Conservation (phyloP, 2,113 vertebrate species). For the Plecotus auritus region DNA sequence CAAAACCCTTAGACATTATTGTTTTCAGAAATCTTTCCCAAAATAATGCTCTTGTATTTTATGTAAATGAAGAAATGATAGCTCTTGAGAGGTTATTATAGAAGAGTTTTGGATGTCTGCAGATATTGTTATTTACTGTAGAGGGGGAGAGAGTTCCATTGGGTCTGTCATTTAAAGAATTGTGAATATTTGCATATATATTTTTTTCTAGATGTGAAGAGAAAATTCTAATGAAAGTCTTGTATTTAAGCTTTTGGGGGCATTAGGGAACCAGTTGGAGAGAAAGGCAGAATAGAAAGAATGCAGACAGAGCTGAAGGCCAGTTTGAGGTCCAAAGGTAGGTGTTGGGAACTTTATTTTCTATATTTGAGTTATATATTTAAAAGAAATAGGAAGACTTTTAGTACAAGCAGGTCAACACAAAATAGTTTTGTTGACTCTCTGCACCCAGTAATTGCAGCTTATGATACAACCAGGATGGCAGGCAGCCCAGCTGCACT, state of each 20-base stretch:
- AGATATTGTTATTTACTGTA: not conserved
- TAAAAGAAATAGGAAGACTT: not conserved
- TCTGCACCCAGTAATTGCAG: not conserved
- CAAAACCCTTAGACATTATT: not conserved
- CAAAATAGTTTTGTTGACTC: constrained; percentile 30
- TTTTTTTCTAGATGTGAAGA: not conserved
- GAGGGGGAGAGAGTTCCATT: not conserved
- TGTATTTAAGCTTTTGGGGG: not conserved
- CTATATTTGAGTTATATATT: not conserved
- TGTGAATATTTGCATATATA: not conserved
- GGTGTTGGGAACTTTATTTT: not conserved
- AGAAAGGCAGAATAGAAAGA: not conserved
- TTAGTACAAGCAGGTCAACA: not conserved
- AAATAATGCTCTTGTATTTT: not conserved
- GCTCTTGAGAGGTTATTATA: not conserved
- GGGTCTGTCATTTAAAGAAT: not conserved
- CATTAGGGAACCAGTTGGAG: not conserved
- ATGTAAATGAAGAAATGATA: not conserved
- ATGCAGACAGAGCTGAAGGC: not conserved
- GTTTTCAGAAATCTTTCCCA: constrained; percentile 11
- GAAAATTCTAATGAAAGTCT: not conserved
- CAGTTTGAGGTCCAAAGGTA: not conserved
- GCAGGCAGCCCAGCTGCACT: constrained; percentile 12
- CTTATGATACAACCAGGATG: not conserved
- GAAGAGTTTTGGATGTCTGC: not conserved